Evolutionary conservation across 2,888 invertebrate species (phyloP), one percentile per base, ranked within the genome.

Genomic region (Lithophane leautieri): DNA sequence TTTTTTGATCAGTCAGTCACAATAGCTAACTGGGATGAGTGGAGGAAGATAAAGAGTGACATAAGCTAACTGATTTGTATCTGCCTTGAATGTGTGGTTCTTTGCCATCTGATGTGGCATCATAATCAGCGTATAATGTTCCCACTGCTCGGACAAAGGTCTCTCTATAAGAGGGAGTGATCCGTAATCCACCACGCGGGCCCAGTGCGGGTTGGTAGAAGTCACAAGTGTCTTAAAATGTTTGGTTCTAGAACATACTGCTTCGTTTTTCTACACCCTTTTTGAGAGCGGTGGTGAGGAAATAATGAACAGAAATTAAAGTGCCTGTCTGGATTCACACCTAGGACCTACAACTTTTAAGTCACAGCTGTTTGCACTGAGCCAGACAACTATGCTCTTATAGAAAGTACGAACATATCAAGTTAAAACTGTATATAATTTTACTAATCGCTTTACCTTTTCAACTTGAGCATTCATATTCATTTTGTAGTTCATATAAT

Each of bases 401-500:
- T 66, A 9, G 8, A 52, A 44, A 44, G 7, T 22, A 28, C 8
- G 12, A 66, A 28, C 14, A 54, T 6, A 9, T 22, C 7, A 16
- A 14, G n/a, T 25, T 19, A 28, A 19, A 61, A 14, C n/a, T 34
- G 6, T 34, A 19, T 14, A 2, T 3, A 44, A 54, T 61, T 34
- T 8, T 2, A 14, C 0, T 22, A 50, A 75, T 70, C 87, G 83
- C 86, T 74, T 14, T 25, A 69, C 60, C 73, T 71, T 40, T 52
- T 78, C 44, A 28, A 75, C 65, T 85, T 66, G 66, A n/a, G 60
- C 14, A 34, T 62, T 28, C 34, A 71, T 72, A 81, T 79, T 78
- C 70, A 73, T 86, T 86, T 85, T 83, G n/a, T 67, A 82, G 76
- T 82, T 83, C 74, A 77, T 82, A 85, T 84, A 81, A 86, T 83